Evolutionary conservation across 2,888 invertebrate species (phyloP).

Genomic region (Callimorpha dominula): DNA sequence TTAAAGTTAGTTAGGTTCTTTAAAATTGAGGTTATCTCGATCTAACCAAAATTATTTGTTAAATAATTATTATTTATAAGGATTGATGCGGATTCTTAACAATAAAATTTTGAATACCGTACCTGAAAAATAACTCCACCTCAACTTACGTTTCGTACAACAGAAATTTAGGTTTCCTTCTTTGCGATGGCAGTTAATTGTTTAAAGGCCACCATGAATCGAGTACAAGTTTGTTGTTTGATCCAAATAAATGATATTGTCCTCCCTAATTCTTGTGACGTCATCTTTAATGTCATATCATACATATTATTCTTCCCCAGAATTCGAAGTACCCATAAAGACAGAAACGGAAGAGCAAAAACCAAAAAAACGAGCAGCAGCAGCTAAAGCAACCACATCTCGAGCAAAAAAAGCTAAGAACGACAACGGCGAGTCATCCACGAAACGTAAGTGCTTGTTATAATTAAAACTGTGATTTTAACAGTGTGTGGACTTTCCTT

Average conservation of each 20-base stretch:
- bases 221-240: not conserved
- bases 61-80: too few relatives aligned
- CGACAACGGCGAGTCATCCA: conserved; percentile 63
- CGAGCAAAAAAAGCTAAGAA: conserved; percentile 70
- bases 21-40: too few relatives aligned
- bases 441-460: conserved; percentile 77
- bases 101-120: too few relatives aligned
- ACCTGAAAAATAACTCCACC: too few relatives aligned
- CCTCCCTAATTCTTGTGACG: not conserved
- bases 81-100: too few relatives aligned
- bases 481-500: conserved; percentile 58
- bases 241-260: not conserved
- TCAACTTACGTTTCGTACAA: too few relatives aligned
- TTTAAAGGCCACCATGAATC: too few relatives aligned
- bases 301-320: conserved; percentile 50
- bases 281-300: not conserved
- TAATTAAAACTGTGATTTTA: conserved; percentile 50
- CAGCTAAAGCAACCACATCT: conserved; percentile 64
- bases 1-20: too few relatives aligned
- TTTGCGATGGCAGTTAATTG: too few relatives aligned
- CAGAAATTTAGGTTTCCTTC: too few relatives aligned
- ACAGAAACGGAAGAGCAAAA: conserved; percentile 68
- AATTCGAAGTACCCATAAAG: conserved; percentile 74
- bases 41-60: too few relatives aligned
- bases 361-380: conserved; percentile 65